Percentiles rank a stretch among this genome's conserved stretches.
Evolutionary conservation across 2,888 invertebrate genomes (phyloP).

Genomic region (Athetis lepigone): DNA sequence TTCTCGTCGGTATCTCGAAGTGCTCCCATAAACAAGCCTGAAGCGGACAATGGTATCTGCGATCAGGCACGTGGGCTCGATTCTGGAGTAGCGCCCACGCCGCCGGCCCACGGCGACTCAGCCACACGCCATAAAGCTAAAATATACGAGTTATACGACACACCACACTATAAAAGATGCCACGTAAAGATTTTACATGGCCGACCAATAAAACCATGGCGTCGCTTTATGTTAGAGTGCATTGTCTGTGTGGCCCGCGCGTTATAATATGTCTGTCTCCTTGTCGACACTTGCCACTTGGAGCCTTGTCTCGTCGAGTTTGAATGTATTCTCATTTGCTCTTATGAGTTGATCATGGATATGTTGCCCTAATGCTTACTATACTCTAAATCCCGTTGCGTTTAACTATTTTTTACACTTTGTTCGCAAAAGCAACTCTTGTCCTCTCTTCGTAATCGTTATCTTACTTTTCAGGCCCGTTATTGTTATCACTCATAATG

Average conservation of each 20-base stretch:
- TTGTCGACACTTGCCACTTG: slow-evolving; percentile 62
- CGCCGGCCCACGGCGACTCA: slow-evolving; percentile 63
- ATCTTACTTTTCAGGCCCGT: not conserved
- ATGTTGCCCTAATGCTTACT: not conserved
- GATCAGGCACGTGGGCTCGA: slow-evolving; percentile 86
- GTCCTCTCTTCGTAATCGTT: not conserved
- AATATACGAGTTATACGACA: slow-evolving; percentile 86
- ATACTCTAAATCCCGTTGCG: not conserved
- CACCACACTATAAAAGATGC: slow-evolving; percentile 82
- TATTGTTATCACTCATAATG: not conserved
- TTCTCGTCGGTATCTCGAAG: slow-evolving; percentile 77
- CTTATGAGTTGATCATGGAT: slow-evolving; percentile 5
- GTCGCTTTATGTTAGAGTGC: slow-evolving; percentile 79
- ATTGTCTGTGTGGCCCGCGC: slow-evolving; percentile 79
- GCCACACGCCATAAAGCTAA: slow-evolving; percentile 81
- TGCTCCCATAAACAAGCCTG: slow-evolving; percentile 84
- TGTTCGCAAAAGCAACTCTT: not conserved
- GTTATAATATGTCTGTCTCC: slow-evolving; percentile 60
- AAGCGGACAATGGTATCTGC: slow-evolving; percentile 85
- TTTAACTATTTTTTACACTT: not conserved
- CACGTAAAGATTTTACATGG: slow-evolving; percentile 82
- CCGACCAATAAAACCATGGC: slow-evolving; percentile 82
- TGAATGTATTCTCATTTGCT: slow-evolving; percentile 32
- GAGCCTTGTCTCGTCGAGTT: slow-evolving; percentile 51
- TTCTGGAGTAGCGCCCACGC: slow-evolving; percentile 89